A percentile compares a stretch with the other conserved stretches of the same genome.
Conservation (phyloP, 1,140 invertebrate genomes). For the Cataglyphis hispanica region DNA sequence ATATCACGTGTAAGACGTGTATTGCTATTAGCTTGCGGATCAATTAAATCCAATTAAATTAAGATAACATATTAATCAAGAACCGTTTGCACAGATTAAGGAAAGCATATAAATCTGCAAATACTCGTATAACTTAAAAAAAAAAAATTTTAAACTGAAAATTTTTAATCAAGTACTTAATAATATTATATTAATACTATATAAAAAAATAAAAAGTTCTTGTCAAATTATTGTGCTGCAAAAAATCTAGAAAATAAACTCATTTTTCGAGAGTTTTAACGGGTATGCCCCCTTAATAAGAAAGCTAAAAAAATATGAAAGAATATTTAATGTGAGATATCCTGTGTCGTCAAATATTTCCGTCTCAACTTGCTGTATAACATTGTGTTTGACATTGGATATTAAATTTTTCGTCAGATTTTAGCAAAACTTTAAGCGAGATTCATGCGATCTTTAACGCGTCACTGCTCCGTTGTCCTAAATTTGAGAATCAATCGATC, state of each 20-base stretch:
- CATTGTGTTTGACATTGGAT: not conserved
- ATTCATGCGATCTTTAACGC: not conserved
- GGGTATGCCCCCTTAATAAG: too few species aligned
- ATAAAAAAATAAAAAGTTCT: too few species aligned
- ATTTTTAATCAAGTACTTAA: too few species aligned
- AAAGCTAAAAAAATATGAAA: not conserved
- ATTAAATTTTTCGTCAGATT: not conserved
- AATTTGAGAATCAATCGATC: slow-evolving; percentile 5
- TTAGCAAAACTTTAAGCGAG: not conserved
- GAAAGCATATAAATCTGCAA: too few species aligned
- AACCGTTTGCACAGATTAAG: too few species aligned
- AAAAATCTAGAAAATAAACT: too few species aligned
- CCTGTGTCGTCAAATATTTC: not conserved
- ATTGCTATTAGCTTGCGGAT: not conserved
- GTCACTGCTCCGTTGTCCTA: not conserved
- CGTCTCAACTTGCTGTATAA: too few species aligned
- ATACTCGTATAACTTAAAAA: too few species aligned
- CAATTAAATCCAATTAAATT: slow-evolving; percentile 22
- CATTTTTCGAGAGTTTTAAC: too few species aligned
- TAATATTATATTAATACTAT: too few species aligned
- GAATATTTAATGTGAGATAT: not conserved
- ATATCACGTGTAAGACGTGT: not conserved
- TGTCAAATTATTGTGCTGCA: too few species aligned
- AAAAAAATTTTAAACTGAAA: too few species aligned
- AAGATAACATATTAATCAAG: not conserved